Conservation (phyloP, 2,888 invertebrate species). For the Vesta saturnalis region DNA sequence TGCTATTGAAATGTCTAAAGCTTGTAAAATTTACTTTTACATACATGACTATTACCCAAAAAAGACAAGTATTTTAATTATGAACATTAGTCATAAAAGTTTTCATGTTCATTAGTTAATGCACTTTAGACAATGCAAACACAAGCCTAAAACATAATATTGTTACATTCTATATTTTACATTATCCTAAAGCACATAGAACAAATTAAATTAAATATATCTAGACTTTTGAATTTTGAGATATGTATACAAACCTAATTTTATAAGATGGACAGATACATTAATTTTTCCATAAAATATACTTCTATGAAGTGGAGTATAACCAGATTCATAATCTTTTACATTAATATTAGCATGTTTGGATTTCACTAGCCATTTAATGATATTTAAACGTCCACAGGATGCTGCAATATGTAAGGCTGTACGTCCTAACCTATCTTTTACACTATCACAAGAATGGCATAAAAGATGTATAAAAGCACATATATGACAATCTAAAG, state of each 20-base stretch:
- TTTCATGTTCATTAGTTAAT: too few relatives aligned
- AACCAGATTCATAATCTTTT: conserved; percentile 77
- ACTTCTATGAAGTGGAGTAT: conserved; percentile 83
- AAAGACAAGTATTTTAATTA: too few relatives aligned
- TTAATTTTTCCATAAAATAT: conserved; percentile 85
- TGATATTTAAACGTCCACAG: conserved; percentile 73
- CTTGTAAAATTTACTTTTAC: too few relatives aligned
- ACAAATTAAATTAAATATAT: too few relatives aligned
- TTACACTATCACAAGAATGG: conserved; percentile 59
- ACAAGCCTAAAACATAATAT: too few relatives aligned
- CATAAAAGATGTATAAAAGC: conserved; percentile 61
- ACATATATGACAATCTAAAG: conserved; percentile 67
- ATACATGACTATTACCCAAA: too few relatives aligned
- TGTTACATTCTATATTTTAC: too few relatives aligned
- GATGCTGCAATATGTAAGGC: conserved; percentile 83
- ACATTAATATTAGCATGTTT: conserved; percentile 70
- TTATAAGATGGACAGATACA: conserved; percentile 75
- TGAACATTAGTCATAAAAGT: too few relatives aligned
- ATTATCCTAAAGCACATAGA: too few relatives aligned
- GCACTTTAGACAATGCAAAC: too few relatives aligned
- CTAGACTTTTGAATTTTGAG: too few relatives aligned
- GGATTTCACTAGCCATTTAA: conserved; percentile 78
- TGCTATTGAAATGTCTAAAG: too few relatives aligned
- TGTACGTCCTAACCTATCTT: conserved; percentile 72
- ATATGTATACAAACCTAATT: conserved; percentile 65